These are phyloP conservation scores for Gymnogyps californianus DNA, from an alignment of 2,113 vertebrate species.

Conservation along the genomic window DNA sequence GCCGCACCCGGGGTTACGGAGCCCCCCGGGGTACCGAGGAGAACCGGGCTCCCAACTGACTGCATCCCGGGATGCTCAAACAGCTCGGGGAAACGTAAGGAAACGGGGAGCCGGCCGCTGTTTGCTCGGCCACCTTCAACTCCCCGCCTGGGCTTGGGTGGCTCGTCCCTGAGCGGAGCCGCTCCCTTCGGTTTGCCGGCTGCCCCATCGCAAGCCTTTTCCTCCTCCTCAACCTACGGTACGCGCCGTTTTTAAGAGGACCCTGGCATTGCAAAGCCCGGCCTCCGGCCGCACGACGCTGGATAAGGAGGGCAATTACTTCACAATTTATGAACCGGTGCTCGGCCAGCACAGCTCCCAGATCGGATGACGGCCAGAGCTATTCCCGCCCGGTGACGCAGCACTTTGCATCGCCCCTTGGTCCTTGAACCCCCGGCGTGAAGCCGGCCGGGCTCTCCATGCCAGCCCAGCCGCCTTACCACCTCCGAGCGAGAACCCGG, in stretches of 20 bases:
- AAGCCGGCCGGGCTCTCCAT: slow-evolving; percentile 3
- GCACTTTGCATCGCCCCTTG: slow-evolving; percentile 48
- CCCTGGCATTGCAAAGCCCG: slow-evolving; percentile 12
- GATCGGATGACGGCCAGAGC: slow-evolving; percentile 41
- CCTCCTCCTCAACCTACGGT: not conserved
- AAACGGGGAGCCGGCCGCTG: rapidly evolving
- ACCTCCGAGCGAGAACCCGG: not conserved
- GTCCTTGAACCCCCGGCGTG: slow-evolving; percentile 19
- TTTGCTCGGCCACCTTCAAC: not conserved
- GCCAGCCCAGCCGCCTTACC: slow-evolving; percentile 54
- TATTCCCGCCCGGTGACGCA: slow-evolving; percentile 63
- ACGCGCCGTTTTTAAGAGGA: not conserved
- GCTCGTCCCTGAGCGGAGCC: not conserved
- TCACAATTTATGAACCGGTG: slow-evolving; percentile 65
- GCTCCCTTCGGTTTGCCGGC: not conserved
- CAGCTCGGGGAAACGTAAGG: not conserved
- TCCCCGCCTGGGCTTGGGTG: not conserved
- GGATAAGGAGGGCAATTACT: slow-evolving; percentile 61
- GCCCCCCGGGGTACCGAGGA: too few relatives aligned
- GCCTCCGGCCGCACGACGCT: slow-evolving; percentile 19
- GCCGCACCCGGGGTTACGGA: too few relatives aligned
- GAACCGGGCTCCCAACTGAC: not conserved
- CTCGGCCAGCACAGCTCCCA: slow-evolving; percentile 48
- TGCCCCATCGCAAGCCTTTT: not conserved
- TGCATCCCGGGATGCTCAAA: not conserved